Evolutionary conservation across 2,888 invertebrate genomes (phyloP).

Genomic region (Campoplex capitator): DNA sequence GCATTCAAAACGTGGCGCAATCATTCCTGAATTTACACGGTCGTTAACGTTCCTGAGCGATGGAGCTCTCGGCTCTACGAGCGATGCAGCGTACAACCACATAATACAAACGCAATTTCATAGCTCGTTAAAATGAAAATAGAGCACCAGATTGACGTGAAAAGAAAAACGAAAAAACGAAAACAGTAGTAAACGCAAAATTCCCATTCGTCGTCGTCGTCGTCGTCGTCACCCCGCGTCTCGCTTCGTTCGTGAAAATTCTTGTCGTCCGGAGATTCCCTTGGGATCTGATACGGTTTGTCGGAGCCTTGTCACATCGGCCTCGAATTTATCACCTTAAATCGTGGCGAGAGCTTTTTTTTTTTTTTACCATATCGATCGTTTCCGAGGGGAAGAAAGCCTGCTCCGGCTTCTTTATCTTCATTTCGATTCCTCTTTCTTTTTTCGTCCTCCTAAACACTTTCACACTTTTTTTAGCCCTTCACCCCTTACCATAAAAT

Average conservation of each 20-base stretch:
- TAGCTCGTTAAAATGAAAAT: constrained; percentile 33
- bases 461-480: constrained; percentile 24
- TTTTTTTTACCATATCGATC: constrained; percentile 24
- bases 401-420: constrained; percentile 12
- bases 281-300: constrained; percentile 56
- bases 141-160: background rate
- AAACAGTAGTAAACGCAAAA: background rate
- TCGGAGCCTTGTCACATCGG: constrained; percentile 58
- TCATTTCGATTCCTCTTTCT: background rate
- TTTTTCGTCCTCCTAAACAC: constrained; percentile 46
- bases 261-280: constrained; percentile 39
- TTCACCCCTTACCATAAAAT: constrained; percentile 9
- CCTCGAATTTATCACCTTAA: constrained; percentile 59
- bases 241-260: constrained; percentile 37
- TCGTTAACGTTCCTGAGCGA: constrained; percentile 11
- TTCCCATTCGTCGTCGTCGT: background rate
- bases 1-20: constrained; percentile 29
- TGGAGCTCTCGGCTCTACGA: background rate
- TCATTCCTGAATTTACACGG: constrained; percentile 11
- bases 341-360: constrained; percentile 8
- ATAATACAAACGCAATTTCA: constrained; percentile 9
- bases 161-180: constrained; percentile 22
- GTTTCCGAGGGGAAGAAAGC: constrained; percentile 23
- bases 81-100: constrained; percentile 3
- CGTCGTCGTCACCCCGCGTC: background rate